A percentile compares a stretch with the other conserved stretches of the same genome.
These are phyloP conservation scores for Monopterus albus DNA, from an alignment of 2,113 vertebrate species.

Conservation along the genomic window DNA sequence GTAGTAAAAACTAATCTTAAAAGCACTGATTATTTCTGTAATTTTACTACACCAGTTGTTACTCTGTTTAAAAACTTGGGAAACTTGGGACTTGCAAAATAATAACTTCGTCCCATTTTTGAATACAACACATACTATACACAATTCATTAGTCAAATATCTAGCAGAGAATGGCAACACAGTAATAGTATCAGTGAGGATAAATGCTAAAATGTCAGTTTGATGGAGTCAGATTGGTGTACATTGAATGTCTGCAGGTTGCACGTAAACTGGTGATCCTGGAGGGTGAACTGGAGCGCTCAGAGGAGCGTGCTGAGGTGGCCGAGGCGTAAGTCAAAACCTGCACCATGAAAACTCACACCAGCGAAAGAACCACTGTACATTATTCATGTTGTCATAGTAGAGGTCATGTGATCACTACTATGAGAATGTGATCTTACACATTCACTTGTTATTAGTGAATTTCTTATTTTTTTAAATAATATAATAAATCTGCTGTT, in stretches of 20 bases:
- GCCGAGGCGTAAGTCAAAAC: conserved; percentile 90
- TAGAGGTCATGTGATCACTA: conserved; percentile 23
- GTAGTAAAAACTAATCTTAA: no score
- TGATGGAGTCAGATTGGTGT: not conserved
- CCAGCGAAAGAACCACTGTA: not conserved
- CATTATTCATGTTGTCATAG: conserved; percentile 48
- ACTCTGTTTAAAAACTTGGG: not conserved
- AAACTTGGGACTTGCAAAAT: no score
- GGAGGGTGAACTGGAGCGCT: conserved; percentile 96
- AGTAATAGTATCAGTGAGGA: not conserved
- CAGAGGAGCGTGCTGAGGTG: conserved; percentile 96
- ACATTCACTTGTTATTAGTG: conserved; percentile 3
- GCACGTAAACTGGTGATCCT: conserved; percentile 97
- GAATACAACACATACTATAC: no score
- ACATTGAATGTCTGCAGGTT: conserved; percentile 81
- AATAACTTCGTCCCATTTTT: no score
- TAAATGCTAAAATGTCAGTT: not conserved
- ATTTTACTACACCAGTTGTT: not conserved
- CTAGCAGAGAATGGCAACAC: not conserved
- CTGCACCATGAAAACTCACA: conserved; percentile 16
- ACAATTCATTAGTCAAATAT: no score
- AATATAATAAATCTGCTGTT: not conserved
- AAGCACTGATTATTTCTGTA: not conserved
- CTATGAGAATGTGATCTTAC: conserved; percentile 2
- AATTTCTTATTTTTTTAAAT: not conserved